Conservation (phyloP, 2,113 vertebrate species). For the Callospermophilus lateralis region DNA sequence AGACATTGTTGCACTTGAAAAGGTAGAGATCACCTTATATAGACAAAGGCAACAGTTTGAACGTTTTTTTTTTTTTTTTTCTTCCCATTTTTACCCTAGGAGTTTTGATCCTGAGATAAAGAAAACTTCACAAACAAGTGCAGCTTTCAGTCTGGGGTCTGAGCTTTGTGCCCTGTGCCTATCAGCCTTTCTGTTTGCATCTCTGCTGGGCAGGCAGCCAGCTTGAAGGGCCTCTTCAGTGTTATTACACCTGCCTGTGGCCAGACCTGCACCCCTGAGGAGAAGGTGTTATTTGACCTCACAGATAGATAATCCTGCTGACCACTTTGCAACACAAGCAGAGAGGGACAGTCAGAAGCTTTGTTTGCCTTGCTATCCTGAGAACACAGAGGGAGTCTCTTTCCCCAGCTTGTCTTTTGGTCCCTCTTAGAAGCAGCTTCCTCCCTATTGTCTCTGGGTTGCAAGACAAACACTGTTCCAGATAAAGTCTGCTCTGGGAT, state of each 20-base stretch:
- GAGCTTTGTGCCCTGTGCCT: neutral
- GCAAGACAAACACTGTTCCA: neutral
- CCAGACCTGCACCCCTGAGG: neutral
- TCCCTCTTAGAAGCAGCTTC: slow-evolving; percentile 2
- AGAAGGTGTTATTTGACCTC: neutral
- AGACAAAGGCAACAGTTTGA: slow-evolving; percentile 11
- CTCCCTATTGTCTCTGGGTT: neutral
- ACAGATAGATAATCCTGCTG: neutral
- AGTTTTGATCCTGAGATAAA: slow-evolving; percentile 22
- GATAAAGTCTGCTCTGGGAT: neutral
- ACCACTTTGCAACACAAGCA: neutral
- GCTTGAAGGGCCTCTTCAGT: neutral
- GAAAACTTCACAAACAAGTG: slow-evolving; percentile 10
- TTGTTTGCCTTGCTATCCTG: neutral
- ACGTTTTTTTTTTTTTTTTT: neutral
- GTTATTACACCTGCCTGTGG: neutral
- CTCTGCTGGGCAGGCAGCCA: neutral
- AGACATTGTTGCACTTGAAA: neutral
- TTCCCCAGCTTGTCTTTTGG: neutral
- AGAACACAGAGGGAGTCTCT: neutral
- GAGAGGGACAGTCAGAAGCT: neutral
- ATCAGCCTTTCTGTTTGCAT: neutral
- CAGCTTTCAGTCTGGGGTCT: neutral
- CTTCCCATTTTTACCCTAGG: neutral
- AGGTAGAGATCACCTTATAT: neutral